Conservation (phyloP, 92 coral and sea anemone species). For the Palythoa grandis region DNA sequence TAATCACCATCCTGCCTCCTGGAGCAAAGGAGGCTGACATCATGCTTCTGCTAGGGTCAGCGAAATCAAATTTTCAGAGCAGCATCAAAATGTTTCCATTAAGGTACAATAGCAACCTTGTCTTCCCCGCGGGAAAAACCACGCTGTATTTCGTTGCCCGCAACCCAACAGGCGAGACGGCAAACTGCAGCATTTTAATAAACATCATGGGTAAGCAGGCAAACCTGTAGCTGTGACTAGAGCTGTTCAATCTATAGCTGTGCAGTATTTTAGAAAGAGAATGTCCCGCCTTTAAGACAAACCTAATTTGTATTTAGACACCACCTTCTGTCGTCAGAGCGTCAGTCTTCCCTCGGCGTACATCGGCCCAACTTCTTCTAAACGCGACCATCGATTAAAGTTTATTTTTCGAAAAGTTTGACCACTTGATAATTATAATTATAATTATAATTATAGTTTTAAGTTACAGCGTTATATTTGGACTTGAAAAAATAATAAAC, state of each 20-base stretch:
- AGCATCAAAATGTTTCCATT: constrained; percentile 61
- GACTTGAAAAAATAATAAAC: too few species aligned
- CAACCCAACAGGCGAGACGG: constrained; percentile 59
- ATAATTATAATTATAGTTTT: too few species aligned
- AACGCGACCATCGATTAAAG: too few species aligned
- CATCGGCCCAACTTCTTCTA: too few species aligned
- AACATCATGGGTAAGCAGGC: constrained; percentile 60
- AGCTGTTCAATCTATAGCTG: too few species aligned
- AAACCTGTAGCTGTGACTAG: background rate
- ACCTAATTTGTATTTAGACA: too few species aligned
- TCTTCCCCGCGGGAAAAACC: constrained; percentile 78
- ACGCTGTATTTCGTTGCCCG: constrained; percentile 68
- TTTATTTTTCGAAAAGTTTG: too few species aligned
- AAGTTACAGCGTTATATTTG: too few species aligned
- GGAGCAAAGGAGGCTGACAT: constrained; percentile 72
- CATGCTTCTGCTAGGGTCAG: constrained; percentile 67
- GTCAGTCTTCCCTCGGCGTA: too few species aligned
- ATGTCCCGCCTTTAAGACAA: too few species aligned
- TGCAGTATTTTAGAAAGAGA: too few species aligned
- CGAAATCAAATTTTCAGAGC: constrained; percentile 60
- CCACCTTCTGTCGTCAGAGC: background rate
- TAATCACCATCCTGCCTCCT: constrained; percentile 60
- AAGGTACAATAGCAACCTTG: constrained; percentile 44
- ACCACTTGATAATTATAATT: too few species aligned
- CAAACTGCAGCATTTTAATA: constrained; percentile 52